Conservation (phyloP, 2,113 vertebrate genomes). For the Trachemys scripta region DNA sequence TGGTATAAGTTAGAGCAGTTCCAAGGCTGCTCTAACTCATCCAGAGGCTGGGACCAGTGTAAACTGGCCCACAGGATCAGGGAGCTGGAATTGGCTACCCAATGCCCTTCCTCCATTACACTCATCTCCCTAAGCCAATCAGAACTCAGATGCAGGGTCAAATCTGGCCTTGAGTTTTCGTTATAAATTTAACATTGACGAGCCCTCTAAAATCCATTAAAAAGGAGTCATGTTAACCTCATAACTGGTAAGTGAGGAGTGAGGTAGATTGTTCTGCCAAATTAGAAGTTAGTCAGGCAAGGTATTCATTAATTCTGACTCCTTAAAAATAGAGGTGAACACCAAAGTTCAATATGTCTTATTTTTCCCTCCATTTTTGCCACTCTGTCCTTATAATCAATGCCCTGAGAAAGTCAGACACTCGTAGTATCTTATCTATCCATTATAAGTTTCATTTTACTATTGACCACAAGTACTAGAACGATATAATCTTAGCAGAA, state of each 20-base stretch:
- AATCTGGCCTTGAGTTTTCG: background rate
- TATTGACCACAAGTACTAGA: background rate
- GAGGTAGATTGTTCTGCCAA: background rate
- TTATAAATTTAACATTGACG: background rate
- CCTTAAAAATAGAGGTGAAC: background rate
- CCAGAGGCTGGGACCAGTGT: background rate
- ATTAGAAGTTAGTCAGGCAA: accelerated
- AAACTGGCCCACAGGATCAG: background rate
- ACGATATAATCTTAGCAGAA: background rate
- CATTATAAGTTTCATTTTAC: background rate
- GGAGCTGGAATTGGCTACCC: background rate
- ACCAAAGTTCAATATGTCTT: background rate
- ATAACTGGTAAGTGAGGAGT: background rate
- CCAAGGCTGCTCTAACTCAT: background rate
- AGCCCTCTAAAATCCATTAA: background rate
- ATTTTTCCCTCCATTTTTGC: background rate
- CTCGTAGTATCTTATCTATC: background rate
- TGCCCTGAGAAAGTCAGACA: background rate
- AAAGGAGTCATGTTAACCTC: background rate
- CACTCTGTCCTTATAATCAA: background rate
- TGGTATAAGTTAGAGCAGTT: background rate
- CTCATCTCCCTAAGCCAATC: background rate
- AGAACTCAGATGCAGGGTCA: background rate
- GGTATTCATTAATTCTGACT: background rate
- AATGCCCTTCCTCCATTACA: background rate